Base-by-base conservation (phyloP, 2,888 invertebrate genomes). In the Lepidocyrtoides sp. region DNA sequence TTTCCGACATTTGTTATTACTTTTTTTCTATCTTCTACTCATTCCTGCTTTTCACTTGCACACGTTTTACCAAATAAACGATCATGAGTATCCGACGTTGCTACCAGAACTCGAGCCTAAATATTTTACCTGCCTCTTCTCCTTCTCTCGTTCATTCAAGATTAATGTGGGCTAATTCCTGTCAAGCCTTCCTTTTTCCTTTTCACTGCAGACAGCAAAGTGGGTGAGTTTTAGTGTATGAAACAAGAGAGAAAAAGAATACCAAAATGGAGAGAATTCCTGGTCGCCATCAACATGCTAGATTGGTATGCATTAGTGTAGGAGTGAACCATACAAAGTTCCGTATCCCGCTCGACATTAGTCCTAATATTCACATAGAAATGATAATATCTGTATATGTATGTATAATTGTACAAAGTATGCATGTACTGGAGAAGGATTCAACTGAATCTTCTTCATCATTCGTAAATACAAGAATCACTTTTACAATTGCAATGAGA, bases 151-250 rank as follows among this genome's bases (percentile, higher is more conserved):
- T 44, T 81, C 82, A 60, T 72, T 89, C 44, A 82, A 89, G 89
- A 89, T 89, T 89, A 89, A 89, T 89, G 89, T 32, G 60, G 8
- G 63, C 88, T 89, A 89, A 89, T 89, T 82, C 89, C 81, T 89
- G 81, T 89, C 89, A 89, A 72, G 72, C 60, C 41, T 63, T 81
- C 41, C 77, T 10, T 57, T 66, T 72, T 36, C 54, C 60, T 14
- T 57, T 82, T 36, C 41, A 48, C 36, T 10, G 23, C 81, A 60
- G 60, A 60, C 60, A 60, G 41, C n/a, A 54, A 54, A 54, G 54
- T 54, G 54, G n/a, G 26, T 41, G 69, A 69, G 69, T 36, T 69
- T 44, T 23, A 69, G 69, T 41, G 36, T 7, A 41, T 20, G 23
- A 23, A 23, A 7, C 23, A 29, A 17, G 12, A 44, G 14, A 3